These are phyloP conservation scores for Sphenodon punctatus DNA, from an alignment of 2,797 vertebrate species.

Conservation along the genomic window DNA sequence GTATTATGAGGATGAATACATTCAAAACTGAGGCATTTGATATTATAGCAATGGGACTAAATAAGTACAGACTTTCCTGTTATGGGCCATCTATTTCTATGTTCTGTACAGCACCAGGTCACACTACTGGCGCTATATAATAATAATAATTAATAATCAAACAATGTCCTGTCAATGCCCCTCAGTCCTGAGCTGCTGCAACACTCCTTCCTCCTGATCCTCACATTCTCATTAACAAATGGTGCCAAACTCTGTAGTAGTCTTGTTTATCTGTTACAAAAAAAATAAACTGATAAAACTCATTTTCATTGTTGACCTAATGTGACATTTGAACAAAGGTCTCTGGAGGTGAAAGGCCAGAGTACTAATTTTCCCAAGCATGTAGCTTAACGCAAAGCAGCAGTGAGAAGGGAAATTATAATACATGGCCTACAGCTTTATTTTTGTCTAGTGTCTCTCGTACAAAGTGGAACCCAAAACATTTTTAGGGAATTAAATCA, in stretches of 20 bases:
- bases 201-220: background rate
- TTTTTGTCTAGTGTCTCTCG: slow-evolving; percentile 6
- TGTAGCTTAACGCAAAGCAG: background rate
- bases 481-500: slow-evolving; percentile 28
- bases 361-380: rapidly evolving
- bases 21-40: no score
- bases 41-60: no score
- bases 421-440: background rate
- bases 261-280: background rate
- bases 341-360: slow-evolving; percentile 8
- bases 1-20: no score
- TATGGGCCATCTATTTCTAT: no score
- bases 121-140: no score
- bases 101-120: no score
- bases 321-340: background rate
- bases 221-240: background rate
- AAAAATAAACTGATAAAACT: background rate
- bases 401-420: background rate
- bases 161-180: no score
- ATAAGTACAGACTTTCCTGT: no score
- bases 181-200: background rate
- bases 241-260: background rate
- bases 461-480: slow-evolving; percentile 1
- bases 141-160: no score
- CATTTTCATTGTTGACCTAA: slow-evolving; percentile 25